Conservation (phyloP, 2,888 invertebrate species). For the Parasteatoda lunata region DNA sequence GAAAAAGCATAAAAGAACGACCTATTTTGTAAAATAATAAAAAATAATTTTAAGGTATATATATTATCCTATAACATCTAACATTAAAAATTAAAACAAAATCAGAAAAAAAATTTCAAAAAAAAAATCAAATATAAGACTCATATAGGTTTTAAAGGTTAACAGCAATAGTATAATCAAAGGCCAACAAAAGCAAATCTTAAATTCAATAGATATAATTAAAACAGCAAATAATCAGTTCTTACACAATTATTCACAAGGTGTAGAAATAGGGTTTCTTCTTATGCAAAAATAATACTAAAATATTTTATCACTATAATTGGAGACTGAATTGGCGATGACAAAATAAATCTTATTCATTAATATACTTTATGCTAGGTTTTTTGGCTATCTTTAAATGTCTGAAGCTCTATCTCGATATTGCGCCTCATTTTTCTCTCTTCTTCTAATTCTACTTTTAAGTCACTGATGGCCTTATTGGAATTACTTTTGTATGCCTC, state of each 20-base stretch:
- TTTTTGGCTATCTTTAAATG: conserved; percentile 71
- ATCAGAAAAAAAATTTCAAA: too few species aligned
- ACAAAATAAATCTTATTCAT: conserved; percentile 8
- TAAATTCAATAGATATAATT: neutral
- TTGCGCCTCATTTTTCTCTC: conserved; percentile 75
- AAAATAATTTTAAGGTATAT: too few species aligned
- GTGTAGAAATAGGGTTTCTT: conserved; percentile 40
- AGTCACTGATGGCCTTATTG: conserved; percentile 69
- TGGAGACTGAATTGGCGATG: conserved; percentile 53
- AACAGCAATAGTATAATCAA: neutral
- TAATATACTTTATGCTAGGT: conserved; percentile 34
- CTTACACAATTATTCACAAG: conserved; percentile 39
- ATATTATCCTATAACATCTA: too few species aligned
- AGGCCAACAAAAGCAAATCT: neutral
- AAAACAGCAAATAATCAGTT: conserved; percentile 31
- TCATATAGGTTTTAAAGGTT: too few species aligned
- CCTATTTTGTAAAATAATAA: too few species aligned
- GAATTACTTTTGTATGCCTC: conserved; percentile 68
- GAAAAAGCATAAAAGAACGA: too few species aligned
- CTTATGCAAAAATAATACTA: conserved; percentile 67
- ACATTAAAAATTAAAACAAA: too few species aligned
- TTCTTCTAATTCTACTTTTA: conserved; percentile 72
- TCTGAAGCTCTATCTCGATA: conserved; percentile 75
- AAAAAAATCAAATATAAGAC: too few species aligned
- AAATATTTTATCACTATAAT: conserved; percentile 62